Base-by-base conservation (phyloP, 2,113 vertebrate species). In the Phoxinus phoxinus region DNA sequence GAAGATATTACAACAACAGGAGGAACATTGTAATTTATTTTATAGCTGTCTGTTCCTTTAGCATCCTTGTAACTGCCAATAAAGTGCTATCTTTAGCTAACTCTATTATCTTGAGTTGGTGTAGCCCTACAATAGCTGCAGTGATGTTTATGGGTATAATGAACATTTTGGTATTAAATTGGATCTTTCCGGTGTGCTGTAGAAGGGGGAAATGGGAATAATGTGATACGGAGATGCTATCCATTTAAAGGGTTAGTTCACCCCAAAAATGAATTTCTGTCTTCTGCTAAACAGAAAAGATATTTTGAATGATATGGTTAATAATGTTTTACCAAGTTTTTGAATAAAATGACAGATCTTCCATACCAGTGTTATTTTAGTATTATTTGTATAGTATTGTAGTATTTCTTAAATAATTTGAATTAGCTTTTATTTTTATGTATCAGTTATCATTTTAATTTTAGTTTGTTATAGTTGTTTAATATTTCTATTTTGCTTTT, bases 1-100 rank as follows among this genome's bases (percentile, higher is more conserved):
- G 51, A 77, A 23, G 32, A 37, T 12, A 41, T n/a, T 6, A 51
- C 25, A 51, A 51, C 63, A 51, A 63, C 44, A 69, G 44, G 10
- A 32, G 17, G 25, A 69, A 46, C 67, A 69, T 10, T 69, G 10
- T 19, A 1, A 81, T 81, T 81, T 46, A 2, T 51, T 81, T 81
- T 67, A 53, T 69, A 32, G 80, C 80, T 23, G 6, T 32, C 61
- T 32, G 46, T 51, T 19, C 80, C 27, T 67, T 65, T 53, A 35
- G 44, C 17, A 53, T 32, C 46, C 46, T 76, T 69, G 63, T 35
- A 51, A 81, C 48, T 81, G 63, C 80, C 69, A 69, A 81, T 69
- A 69, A 69, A 48, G 30, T 32, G 61, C 80, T 81, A 81, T 81
- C 61, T 81, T 81, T 81, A 81, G 80, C 46, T 51, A 15, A 44